A percentile compares a stretch with the other conserved stretches of the same genome.
phyloP scores from a whole-genome alignment of 2,888 invertebrate species.

The Drepanosiphum platanoidis region DNA sequence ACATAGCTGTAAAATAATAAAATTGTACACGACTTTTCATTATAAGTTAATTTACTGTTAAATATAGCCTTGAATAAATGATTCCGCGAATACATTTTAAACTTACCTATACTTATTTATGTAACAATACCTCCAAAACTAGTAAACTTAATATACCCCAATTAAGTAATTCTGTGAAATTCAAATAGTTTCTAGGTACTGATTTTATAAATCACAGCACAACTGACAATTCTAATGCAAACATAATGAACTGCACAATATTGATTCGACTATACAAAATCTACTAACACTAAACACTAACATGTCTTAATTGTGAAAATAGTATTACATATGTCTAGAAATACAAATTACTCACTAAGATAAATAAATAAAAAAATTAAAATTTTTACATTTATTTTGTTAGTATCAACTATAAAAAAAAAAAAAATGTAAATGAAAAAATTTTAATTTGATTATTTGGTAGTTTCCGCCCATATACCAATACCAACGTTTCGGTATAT shows the following conservation, averaged over 20 bases:
- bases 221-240: constrained; percentile 19
- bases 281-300: constrained; percentile 19
- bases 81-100: not conserved
- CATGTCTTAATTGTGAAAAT: constrained; percentile 24
- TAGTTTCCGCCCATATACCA: constrained; percentile 56
- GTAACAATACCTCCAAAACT: constrained; percentile 4
- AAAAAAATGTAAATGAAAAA: constrained; percentile 26
- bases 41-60: constrained; percentile 6
- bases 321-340: not conserved
- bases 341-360: constrained; percentile 49
- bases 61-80: constrained; percentile 40
- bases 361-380: constrained; percentile 32
- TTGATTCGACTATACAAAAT: constrained; percentile 24
- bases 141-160: not conserved
- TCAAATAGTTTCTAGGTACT: not conserved
- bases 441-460: constrained; percentile 57
- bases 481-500: constrained; percentile 37
- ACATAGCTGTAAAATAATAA: constrained; percentile 65
- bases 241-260: constrained; percentile 39
- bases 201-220: constrained; percentile 31
- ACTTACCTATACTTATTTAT: constrained; percentile 42
- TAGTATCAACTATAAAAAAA: constrained; percentile 26
- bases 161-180: not conserved
- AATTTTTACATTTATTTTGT: constrained; percentile 23
- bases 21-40: not conserved